These are phyloP conservation scores for Patella pellucida DNA, from an alignment of 2,888 invertebrate genomes.

Conservation along the genomic window DNA sequence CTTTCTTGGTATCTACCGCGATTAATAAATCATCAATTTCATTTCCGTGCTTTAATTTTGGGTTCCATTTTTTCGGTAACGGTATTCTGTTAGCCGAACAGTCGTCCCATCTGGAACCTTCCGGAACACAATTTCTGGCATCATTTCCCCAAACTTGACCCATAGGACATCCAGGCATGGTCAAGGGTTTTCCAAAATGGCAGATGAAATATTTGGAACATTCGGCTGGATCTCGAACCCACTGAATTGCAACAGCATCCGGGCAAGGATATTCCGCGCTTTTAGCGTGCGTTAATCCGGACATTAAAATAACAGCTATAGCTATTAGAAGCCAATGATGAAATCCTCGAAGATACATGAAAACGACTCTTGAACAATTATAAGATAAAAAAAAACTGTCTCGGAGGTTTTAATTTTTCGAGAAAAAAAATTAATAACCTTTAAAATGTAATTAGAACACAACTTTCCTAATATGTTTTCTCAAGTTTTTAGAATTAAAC, in stretches of 20 bases:
- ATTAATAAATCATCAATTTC: background rate
- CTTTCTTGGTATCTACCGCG: background rate
- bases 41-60: background rate
- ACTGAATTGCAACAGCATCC: conserved; percentile 33
- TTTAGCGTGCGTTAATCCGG: background rate
- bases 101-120: conserved; percentile 42
- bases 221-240: conserved; percentile 38
- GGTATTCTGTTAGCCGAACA: conserved; percentile 17
- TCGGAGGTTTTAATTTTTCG: no score
- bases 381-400: no score
- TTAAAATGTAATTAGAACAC: no score
- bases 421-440: no score
- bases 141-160: conserved; percentile 40
- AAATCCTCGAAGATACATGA: conserved; percentile 5
- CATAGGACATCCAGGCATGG: conserved; percentile 41
- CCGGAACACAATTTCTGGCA: conserved; percentile 42
- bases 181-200: conserved; percentile 39
- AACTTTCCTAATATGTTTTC: no score
- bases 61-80: background rate
- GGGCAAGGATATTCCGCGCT: conserved; percentile 33
- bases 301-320: background rate
- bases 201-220: conserved; percentile 44
- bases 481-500: no score
- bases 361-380: background rate
- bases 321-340: background rate